phyloP scores from a whole-genome alignment of 2,797 vertebrate genomes.

The Sparus aurata region DNA sequence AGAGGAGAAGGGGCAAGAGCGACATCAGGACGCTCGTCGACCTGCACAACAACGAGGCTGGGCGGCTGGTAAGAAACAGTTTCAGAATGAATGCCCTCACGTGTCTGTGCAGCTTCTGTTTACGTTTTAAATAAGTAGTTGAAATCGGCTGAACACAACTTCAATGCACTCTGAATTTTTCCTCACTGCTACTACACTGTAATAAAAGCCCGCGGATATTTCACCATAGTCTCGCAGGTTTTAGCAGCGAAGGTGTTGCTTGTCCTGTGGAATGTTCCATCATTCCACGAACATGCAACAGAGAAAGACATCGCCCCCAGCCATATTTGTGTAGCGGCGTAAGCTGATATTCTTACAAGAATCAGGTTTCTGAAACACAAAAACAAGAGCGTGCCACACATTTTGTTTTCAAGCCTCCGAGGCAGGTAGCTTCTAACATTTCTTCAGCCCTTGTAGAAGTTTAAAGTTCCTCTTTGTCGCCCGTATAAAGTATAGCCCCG shows the following conservation, averaged over 20 bases:
- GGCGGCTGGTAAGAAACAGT: constrained; percentile 90
- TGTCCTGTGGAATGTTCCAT: constrained; percentile 74
- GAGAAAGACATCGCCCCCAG: constrained; percentile 69
- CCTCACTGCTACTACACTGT: not conserved
- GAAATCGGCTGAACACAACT: not conserved
- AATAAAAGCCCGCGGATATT: constrained; percentile 13
- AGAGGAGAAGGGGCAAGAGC: constrained; percentile 93
- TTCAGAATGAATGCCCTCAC: not conserved
- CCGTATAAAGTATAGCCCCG: constrained; percentile 40
- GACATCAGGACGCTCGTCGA: constrained; percentile 96
- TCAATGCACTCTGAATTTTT: not conserved
- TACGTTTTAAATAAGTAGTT: not conserved
- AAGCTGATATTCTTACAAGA: constrained; percentile 84
- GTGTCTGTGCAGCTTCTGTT: not conserved
- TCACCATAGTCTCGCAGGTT: constrained; percentile 14
- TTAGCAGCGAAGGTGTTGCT: constrained; percentile 50
- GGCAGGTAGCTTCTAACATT: constrained; percentile 67
- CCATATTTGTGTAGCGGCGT: constrained; percentile 75
- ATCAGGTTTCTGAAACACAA: constrained; percentile 82
- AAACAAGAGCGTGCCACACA: constrained; percentile 76
- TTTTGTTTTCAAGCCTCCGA: constrained; percentile 74
- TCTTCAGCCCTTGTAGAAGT: constrained; percentile 55
- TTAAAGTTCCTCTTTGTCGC: constrained; percentile 67
- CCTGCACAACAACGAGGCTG: constrained; percentile 97
- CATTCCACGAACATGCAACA: constrained; percentile 69